Conservation (phyloP, 2,888 invertebrate genomes). For the Gasteruption jaculator region DNA sequence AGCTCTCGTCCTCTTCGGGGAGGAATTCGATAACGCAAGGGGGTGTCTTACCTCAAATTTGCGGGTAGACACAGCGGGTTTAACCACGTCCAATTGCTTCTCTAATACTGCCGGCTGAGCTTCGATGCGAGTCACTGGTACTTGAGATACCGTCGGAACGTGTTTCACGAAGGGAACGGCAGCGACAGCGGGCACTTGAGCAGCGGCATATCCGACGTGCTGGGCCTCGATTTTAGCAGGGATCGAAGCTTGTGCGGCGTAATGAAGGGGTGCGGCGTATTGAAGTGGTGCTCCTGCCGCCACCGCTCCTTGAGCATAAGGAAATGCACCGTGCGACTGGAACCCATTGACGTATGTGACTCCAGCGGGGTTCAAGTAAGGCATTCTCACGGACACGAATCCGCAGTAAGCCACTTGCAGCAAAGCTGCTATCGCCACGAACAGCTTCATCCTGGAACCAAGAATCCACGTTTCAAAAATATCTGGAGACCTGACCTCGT, state of each 20-base stretch:
- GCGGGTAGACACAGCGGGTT: conserved; percentile 58
- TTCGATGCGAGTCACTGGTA: conserved; percentile 53
- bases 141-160: conserved; percentile 53
- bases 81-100: conserved; percentile 58
- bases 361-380: conserved; percentile 56
- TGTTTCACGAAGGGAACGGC: conserved; percentile 44
- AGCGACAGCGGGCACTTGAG: conserved; percentile 42
- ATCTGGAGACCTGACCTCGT: too few relatives aligned
- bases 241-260: conserved; percentile 26
- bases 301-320: conserved; percentile 24
- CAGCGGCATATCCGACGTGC: conserved; percentile 41
- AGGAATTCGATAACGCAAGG: too few relatives aligned
- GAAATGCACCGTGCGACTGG: conserved; percentile 33
- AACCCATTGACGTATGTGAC: conserved; percentile 52
- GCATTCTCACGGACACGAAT: conserved; percentile 47
- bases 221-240: conserved; percentile 37
- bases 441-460: conserved; percentile 40
- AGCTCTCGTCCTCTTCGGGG: too few relatives aligned
- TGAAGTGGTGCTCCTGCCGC: conserved; percentile 17
- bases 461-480: too few relatives aligned
- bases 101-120: conserved; percentile 55
- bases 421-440: conserved; percentile 39
- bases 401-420: conserved; percentile 39
- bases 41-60: conserved; percentile 54
- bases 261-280: conserved; percentile 26